These are phyloP conservation scores for Prietella phreatophila DNA, from an alignment of 2,113 vertebrate genomes.

Conservation along the genomic window DNA sequence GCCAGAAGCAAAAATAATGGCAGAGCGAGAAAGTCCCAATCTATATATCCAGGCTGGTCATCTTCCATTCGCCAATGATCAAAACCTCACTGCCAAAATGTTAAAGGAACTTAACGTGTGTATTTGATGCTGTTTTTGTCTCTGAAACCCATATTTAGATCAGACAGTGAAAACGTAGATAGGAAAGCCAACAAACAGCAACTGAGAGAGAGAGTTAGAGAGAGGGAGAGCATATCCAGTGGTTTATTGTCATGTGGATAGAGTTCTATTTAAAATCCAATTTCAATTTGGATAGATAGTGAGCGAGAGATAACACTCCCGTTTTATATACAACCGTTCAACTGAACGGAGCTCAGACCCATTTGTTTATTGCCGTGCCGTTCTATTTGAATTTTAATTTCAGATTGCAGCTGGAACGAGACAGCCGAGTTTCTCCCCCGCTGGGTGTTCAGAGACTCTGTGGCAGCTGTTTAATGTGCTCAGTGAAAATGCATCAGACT, in stretches of 20 bases:
- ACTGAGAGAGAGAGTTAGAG: background rate
- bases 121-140: background rate
- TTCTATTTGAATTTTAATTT: constrained; percentile 12
- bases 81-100: background rate
- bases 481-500: constrained; percentile 52
- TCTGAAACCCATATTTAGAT: background rate
- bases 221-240: background rate
- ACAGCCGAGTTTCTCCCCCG: constrained; percentile 27
- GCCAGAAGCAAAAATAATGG: constrained; percentile 29
- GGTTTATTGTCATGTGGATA: background rate
- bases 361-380: background rate
- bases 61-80: background rate
- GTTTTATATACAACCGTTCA: background rate
- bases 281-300: constrained; percentile 21
- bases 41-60: background rate
- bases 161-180: background rate
- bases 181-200: background rate
- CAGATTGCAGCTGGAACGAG: background rate
- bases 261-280: constrained; percentile 34
- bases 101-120: background rate
- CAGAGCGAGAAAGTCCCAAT: constrained; percentile 43
- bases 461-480: constrained; percentile 38
- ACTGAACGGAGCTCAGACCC: background rate
- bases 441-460: constrained; percentile 41
- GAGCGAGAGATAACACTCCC: background rate